A percentile compares a stretch with the other conserved stretches of the same genome.
phyloP scores from a whole-genome alignment of 30 jellyfish, hydroid and myxozoan genomes.

The Hydra vulgaris region DNA sequence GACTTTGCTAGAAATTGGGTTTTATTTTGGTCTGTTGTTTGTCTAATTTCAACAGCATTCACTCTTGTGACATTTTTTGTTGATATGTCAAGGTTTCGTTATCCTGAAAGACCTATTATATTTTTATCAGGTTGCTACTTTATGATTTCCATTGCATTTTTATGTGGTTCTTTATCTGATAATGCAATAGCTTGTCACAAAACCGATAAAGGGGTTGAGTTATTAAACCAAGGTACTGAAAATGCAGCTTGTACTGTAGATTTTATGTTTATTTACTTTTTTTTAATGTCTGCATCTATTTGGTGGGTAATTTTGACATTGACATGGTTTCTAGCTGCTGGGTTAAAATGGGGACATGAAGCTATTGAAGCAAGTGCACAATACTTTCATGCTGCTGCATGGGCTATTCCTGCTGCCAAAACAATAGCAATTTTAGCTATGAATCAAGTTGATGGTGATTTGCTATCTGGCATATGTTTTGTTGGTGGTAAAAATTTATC shows the following conservation, averaged over 20 bases:
- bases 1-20: conserved; percentile 96
- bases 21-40: conserved; percentile 80
- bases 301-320: conserved; percentile 96
- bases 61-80: conserved; percentile 70
- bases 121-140: conserved; percentile 89
- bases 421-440: conserved; percentile 93
- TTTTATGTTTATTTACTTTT: conserved; percentile 84
- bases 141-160: conserved; percentile 68
- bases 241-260: conserved; percentile 93
- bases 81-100: conserved; percentile 86
- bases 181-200: conserved; percentile 70
- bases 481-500: conserved; percentile 91
- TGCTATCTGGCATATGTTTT: conserved; percentile 87
- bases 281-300: conserved; percentile 91
- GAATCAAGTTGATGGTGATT: conserved; percentile 96
- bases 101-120: conserved; percentile 90
- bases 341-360: conserved; percentile 98
- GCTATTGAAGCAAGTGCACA: conserved; percentile 94
- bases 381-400: conserved; percentile 98
- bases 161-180: conserved; percentile 77
- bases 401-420: conserved; percentile 99
- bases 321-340: conserved; percentile 98
- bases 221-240: conserved; percentile 92
- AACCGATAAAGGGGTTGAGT: conserved; percentile 30
- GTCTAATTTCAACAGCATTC: conserved; percentile 79